Evolutionary conservation across 2,113 vertebrate genomes (phyloP).

Genomic region (Scomber colias): DNA sequence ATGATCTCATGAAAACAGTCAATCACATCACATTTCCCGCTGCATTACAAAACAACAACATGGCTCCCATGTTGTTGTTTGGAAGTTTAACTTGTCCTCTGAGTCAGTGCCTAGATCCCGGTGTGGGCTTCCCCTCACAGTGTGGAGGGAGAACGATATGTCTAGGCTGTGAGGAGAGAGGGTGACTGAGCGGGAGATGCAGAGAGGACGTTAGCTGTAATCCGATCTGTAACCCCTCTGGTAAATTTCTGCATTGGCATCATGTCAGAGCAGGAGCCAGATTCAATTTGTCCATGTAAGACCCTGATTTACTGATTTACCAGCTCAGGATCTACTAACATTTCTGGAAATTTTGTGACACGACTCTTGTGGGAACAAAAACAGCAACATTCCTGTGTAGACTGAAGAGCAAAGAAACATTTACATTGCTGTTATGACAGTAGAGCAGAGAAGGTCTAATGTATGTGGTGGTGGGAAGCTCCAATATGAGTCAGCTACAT

Average conservation of each 20-base stretch:
- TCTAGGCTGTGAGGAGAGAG: not conserved
- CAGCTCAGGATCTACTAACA: not conserved
- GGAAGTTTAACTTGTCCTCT: constrained; percentile 1
- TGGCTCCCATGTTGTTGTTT: not conserved
- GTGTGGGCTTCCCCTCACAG: constrained; percentile 18
- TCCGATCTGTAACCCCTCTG: constrained; percentile 4
- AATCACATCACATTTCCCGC: not conserved
- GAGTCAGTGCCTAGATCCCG: constrained; percentile 4
- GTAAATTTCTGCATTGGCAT: not conserved
- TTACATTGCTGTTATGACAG: not conserved
- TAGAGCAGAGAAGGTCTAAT: not conserved
- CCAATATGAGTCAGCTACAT: too few species aligned
- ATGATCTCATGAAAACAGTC: too few species aligned
- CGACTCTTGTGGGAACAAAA: not conserved
- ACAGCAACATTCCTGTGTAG: not conserved
- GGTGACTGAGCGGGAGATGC: not conserved
- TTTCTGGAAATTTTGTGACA: not conserved
- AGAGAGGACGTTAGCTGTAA: not conserved
- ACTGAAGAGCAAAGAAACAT: not conserved
- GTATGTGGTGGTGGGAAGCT: not conserved
- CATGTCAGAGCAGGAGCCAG: not conserved
- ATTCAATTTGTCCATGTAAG: constrained; percentile 5
- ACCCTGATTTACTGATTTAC: not conserved
- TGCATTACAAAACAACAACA: not conserved
- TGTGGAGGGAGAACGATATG: too few species aligned